Base-by-base conservation (phyloP, 2,888 invertebrate species). In the Pogonocherus hispidulus region DNA sequence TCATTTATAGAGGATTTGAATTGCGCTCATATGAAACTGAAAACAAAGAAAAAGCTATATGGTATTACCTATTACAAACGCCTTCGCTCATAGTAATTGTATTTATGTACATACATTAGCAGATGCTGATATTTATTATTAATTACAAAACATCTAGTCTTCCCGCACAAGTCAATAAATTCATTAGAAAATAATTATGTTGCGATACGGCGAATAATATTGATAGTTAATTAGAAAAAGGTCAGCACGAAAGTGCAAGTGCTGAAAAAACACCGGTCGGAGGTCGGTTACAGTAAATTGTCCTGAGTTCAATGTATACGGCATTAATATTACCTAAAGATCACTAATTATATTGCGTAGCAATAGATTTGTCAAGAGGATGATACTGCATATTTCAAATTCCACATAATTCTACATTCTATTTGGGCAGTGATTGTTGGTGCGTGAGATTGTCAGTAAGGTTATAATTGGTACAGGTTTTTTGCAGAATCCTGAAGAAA, bases 181-280 rank as follows among this genome's bases (percentile, higher is more conserved):
- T n/a, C n/a, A n/a, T n/a, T n/a, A 14, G 44, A 46, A 44, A 57
- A 44, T 57, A 57, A 57, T 57, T 44, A 46, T 22, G 27, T 16
- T 23, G n/a, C 22, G 44, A 35, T 41, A 22, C 9, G 20, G 41
- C 56, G 41, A 44, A n/a, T n/a, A 44, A 20, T 46, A 57, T 57
- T 23, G 44, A 46, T 44, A 4, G 23, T 22, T 44, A 16, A 23
- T 23, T 46, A 44, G 2, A 23, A 57, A 55, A 46, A 46, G 46
- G 57, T 23, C 57, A 46, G 14, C 16, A 16, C 23, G 23, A 44
- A 46, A 57, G 44, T 23, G 57, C 46, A 23, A 41, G 16, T 44
- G 11, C 44, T 44, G 46, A 22, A 46, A 57, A 57, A 44, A 56
- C 6, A 22, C 14, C 16, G 8, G 16, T 16, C 22, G 44, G n/a